These are phyloP conservation scores for Acrossocheilus fasciatus DNA, from an alignment of 2,797 vertebrate species.

Conservation along the genomic window DNA sequence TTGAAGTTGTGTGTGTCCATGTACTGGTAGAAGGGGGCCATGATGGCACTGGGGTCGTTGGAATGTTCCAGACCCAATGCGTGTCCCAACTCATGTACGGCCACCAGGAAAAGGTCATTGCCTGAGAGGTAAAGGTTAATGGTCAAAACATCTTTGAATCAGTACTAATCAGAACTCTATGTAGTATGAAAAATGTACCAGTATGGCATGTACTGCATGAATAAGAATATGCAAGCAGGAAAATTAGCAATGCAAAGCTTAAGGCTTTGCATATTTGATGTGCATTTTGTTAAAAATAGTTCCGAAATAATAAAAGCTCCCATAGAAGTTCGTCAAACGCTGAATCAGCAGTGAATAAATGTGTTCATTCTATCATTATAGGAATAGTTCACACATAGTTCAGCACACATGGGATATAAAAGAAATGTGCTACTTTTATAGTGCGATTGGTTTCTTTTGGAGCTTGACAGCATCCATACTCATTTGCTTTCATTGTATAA, in stretches of 20 bases:
- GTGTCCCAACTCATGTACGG: conserved; percentile 94
- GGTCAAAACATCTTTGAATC: conserved; percentile 6
- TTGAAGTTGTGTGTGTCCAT: conserved; percentile 99
- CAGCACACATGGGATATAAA: background rate
- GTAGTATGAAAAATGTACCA: background rate
- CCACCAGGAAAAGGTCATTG: conserved; percentile 95
- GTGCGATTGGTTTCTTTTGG: background rate
- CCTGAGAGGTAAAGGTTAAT: conserved; percentile 73
- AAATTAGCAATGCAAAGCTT: background rate
- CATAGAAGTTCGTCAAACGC: background rate
- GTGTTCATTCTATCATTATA: background rate
- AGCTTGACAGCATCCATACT: conserved; percentile 4
- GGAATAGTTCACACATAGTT: conserved; percentile 25
- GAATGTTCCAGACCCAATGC: conserved; percentile 95
- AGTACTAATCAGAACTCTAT: background rate
- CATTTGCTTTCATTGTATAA: background rate
- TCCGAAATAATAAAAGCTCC: background rate
- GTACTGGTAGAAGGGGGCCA: conserved; percentile 99
- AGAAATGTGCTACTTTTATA: background rate
- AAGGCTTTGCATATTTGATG: conserved; percentile 22
- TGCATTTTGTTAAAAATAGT: background rate
- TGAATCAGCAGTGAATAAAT: conserved; percentile 36
- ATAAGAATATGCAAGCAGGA: background rate
- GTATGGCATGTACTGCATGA: background rate
- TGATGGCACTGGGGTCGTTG: conserved; percentile 95